Evolutionary conservation across 2,888 invertebrate genomes (phyloP).

Genomic region (Timema cristinae): DNA sequence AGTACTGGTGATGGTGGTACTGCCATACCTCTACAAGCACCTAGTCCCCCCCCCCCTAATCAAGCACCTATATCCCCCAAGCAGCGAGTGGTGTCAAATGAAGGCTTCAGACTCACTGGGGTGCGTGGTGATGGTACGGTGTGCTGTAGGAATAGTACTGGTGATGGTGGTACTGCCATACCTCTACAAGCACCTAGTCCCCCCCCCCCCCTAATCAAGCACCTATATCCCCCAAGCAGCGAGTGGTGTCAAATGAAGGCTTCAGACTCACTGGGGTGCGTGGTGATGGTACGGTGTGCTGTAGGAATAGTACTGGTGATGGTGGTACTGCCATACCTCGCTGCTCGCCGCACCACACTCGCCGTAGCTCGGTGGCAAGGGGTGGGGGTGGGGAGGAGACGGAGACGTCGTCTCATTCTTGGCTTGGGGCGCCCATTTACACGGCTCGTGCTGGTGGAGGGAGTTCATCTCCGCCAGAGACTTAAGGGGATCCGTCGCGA

Average conservation of each 20-base stretch:
- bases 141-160: slow-evolving; percentile 59
- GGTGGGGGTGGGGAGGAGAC: slow-evolving; percentile 26
- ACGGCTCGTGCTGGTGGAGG: slow-evolving; percentile 39
- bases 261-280: slow-evolving; percentile 52
- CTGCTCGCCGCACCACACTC: slow-evolving; percentile 42
- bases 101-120: slow-evolving; percentile 50
- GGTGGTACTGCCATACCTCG: slow-evolving; percentile 43
- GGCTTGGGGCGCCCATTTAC: slow-evolving; percentile 42
- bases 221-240: too few relatives aligned
- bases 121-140: slow-evolving; percentile 44
- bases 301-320: slow-evolving; percentile 62
- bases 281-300: slow-evolving; percentile 44
- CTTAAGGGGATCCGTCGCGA: slow-evolving; percentile 44
- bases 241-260: slow-evolving; percentile 42
- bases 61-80: too few relatives aligned
- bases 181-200: slow-evolving; percentile 18
- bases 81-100: too few relatives aligned
- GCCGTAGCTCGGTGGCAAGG: slow-evolving; percentile 36
- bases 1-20: slow-evolving; percentile 56
- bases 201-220: too few relatives aligned
- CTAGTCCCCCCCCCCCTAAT: too few relatives aligned
- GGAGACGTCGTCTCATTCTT: slow-evolving; percentile 21
- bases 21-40: slow-evolving; percentile 37
- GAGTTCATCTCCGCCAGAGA: slow-evolving; percentile 50
- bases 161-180: too few relatives aligned